Evolutionary conservation across 2,113 vertebrate species (phyloP).

Genomic region (Petroica traversi): DNA sequence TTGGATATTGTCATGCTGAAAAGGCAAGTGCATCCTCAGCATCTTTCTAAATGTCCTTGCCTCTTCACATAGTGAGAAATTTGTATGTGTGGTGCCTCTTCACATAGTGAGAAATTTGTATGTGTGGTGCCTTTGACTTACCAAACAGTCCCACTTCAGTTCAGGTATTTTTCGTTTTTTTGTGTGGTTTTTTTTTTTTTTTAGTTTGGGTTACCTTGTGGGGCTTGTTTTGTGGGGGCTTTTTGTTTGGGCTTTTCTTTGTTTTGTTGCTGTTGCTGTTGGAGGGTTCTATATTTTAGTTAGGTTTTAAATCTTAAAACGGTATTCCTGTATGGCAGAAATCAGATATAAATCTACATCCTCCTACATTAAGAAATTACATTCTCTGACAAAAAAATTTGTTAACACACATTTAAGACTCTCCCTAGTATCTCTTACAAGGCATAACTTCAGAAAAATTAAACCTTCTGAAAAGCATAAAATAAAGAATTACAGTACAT

Average conservation of each 20-base stretch:
- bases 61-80: neutral
- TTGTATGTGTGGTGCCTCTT: neutral
- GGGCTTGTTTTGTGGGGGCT: neutral
- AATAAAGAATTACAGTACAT: constrained; percentile 22
- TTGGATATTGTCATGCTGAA: neutral
- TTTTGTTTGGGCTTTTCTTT: neutral
- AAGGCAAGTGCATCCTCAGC: neutral
- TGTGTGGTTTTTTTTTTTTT: rapidly evolving
- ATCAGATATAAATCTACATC: neutral
- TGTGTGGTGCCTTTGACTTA: rapidly evolving
- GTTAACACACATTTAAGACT: neutral
- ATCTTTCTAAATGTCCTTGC: neutral
- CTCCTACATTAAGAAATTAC: neutral
- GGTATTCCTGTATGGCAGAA: neutral
- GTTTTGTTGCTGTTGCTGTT: neutral
- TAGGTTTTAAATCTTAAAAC: neutral
- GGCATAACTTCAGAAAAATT: constrained; percentile 1
- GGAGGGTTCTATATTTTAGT: neutral
- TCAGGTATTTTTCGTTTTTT: neutral
- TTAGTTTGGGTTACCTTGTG: neutral
- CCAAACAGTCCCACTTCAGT: neutral
- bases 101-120: neutral
- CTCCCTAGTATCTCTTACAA: neutral
- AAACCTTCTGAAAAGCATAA: constrained; percentile 12
- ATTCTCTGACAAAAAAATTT: neutral